These are phyloP conservation scores for Tragulus kanchil DNA, from an alignment of 2,113 vertebrate genomes.

Conservation along the genomic window DNA sequence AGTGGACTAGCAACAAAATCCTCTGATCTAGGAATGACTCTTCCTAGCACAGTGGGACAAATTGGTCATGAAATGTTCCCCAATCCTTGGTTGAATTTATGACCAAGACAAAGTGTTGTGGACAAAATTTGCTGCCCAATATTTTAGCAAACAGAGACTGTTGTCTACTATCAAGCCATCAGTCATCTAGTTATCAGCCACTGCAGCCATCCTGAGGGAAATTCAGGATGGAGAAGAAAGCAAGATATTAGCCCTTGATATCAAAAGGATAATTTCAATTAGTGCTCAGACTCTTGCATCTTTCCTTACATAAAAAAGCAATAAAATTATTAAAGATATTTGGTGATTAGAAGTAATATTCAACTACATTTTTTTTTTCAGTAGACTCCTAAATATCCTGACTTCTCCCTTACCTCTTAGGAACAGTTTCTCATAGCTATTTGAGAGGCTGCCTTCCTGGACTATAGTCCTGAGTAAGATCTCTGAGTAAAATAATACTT, in stretches of 20 bases:
- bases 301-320: not conserved
- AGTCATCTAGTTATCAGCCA: not conserved
- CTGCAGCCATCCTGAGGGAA: not conserved
- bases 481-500: not conserved
- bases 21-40: not conserved
- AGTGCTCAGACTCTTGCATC: not conserved
- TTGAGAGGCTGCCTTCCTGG: not conserved
- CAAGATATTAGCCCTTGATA: not conserved
- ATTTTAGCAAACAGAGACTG: not conserved
- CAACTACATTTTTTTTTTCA: not conserved
- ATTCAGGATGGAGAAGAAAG: not conserved
- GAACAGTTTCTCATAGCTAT: not conserved
- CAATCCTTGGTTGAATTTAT: not conserved
- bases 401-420: not conserved
- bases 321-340: not conserved
- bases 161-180: not conserved
- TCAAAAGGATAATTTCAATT: not conserved
- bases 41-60: not conserved
- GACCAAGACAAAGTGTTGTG: not conserved
- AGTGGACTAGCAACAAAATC: not conserved
- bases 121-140: not conserved
- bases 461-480: not conserved
- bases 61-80: not conserved
- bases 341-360: not conserved
- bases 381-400: not conserved